Evolutionary conservation across 1,140 invertebrate genomes (phyloP), one percentile per base, ranked within the genome.

Genomic region (Pteromalus puparum): DNA sequence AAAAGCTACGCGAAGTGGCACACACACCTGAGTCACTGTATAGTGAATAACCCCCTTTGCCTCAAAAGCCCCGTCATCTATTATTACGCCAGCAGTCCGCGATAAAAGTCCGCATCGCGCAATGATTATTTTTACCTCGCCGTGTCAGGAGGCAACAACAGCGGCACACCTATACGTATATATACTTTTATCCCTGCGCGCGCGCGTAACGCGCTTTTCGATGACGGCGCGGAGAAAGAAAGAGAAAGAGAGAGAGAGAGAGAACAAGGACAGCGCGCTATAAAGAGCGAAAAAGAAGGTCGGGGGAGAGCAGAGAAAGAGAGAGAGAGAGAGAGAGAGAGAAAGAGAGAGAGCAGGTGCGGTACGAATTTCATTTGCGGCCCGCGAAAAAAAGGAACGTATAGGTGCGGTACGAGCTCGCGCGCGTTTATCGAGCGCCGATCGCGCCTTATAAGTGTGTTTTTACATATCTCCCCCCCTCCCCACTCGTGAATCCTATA

Each of bases 291-390:
- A 73, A 67, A 26, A 42, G 28, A 73, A 46, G 34, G 53, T 61
- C 67, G 10, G 26, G 70, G n/a, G 73, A 48, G 34, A 46, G n/a
- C 15, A 1, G 48, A 61, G 42, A 34, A 18, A 24, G 80, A 24
- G 65, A 26, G 38, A 28, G 78, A 38, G 65, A 46, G 76, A 48
- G 30, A 48, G 67, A n/a, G 67, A 46, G 38, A 46, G 28, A 61
- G 65, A 24, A 42, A 82, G 72, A 65, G 53, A 61, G 53, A 48
- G 76, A 74, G 82, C 82, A 83, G 82, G 82, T 83, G 53, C 53
- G 82, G 82, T 83, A 77, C 82, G 82, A 83, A 77, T 83, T 83
- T 83, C 82, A 83, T 77, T 83, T 83, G 67, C 61, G 48, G 70
- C 48, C 73, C 24, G 42, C 34, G 74, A 24, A 46, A n/a, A 38